Evolutionary conservation across 2,113 vertebrate genomes (phyloP).

Genomic region (Rallus limicola): DNA sequence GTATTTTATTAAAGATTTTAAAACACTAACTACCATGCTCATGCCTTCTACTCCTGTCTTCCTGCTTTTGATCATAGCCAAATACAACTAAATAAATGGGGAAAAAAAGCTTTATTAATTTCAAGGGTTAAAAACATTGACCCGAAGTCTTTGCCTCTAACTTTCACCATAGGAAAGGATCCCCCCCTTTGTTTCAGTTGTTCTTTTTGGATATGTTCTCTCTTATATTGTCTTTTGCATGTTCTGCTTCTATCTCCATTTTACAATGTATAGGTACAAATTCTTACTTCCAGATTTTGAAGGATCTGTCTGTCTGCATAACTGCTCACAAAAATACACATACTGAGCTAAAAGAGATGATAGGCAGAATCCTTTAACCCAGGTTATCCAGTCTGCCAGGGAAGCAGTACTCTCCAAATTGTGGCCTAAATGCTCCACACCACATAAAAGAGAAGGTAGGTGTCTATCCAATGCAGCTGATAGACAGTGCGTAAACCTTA

Average conservation of each 20-base stretch:
- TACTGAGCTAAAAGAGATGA: background rate
- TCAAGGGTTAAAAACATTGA: background rate
- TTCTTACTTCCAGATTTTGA: background rate
- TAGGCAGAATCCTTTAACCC: background rate
- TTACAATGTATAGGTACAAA: background rate
- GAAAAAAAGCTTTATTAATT: background rate
- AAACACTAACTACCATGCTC: background rate
- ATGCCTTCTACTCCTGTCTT: background rate
- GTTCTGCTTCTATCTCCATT: background rate
- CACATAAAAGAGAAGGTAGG: background rate
- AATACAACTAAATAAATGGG: background rate
- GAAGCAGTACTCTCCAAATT: background rate
- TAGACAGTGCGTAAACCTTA: background rate
- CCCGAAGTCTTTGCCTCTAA: background rate
- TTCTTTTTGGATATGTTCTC: background rate
- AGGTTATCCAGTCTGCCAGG: background rate
- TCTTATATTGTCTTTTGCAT: background rate
- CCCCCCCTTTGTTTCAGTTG: background rate
- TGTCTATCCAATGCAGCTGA: background rate
- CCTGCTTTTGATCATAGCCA: background rate
- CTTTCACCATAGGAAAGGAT: background rate
- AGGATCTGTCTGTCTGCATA: background rate
- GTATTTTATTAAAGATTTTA: conserved; percentile 16
- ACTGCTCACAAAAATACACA: background rate
- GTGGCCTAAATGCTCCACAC: background rate